Base-by-base conservation (phyloP, 1,140 invertebrate genomes). In the Apis dorsata region DNA sequence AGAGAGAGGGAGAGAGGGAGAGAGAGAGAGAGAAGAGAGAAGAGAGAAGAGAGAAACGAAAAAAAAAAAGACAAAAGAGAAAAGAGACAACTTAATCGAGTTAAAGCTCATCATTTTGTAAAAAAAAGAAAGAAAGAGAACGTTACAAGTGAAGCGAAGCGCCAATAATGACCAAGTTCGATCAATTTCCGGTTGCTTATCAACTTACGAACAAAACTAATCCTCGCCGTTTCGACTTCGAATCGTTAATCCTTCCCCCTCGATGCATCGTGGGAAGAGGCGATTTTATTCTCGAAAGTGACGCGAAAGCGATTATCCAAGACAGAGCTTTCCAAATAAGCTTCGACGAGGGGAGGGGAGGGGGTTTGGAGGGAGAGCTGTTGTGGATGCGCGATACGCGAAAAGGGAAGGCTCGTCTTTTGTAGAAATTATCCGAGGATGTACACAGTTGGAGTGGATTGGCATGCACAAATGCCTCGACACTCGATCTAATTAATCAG, bases 401-500 rank as follows among this genome's bases (percentile, higher is more conserved):
- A 80, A 62, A 63, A 49, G n/a, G n/a, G 44, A 21, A 19, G 44
- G 78, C 66, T 84, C 34, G 65, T 19, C 77, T 73, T 78, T 81
- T 44, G 63, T 59, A 51, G 34, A 17, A 57, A 15, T 74, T 13
- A 19, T 9, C 62, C 73, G 72, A 78, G 79, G 78, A 76, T 70
- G 53, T 75, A 53, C 79, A 44, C 34, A 44, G 62, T 65, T 49
- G 80, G 34, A 70, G 63, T 84, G 75, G 85, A 87, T 83, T 70
- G 85, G 85, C 68, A 80, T 81, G 78, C 76, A 65, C 72, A 87
- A 87, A 87, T 34, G 34, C 34, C 87, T 76, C 73, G 66, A 77
- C 87, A 83, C 90, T 91, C 88, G 90, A 90, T 92, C 92, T 92
- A 92, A 92, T 92, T 93, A 93, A 91, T 92, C 91, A 91, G 82